These are phyloP conservation scores for Fundulus diaphanus DNA, from an alignment of 2,797 vertebrate genomes.

Conservation along the genomic window DNA sequence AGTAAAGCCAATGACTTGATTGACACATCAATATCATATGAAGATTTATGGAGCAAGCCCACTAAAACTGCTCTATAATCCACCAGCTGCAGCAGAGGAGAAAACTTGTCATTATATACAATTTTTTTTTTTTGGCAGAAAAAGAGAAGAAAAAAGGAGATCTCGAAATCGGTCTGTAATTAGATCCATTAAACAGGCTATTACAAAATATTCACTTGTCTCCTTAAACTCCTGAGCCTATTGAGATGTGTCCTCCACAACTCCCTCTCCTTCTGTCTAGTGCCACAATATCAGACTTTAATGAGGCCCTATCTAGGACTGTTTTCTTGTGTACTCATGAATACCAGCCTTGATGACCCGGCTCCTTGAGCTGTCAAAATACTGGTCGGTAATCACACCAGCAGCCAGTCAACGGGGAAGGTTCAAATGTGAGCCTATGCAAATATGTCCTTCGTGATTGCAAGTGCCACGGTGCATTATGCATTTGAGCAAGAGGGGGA, in stretches of 20 bases:
- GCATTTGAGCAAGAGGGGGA: conserved; percentile 58
- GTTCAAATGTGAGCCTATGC: conserved; percentile 63
- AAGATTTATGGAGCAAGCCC: conserved; percentile 66
- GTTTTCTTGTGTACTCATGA: conserved; percentile 53
- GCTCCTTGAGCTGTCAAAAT: conserved; percentile 60
- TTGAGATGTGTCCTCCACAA: conserved; percentile 17
- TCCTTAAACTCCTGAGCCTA: conserved; percentile 13
- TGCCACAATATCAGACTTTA: conserved; percentile 54
- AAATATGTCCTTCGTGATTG: conserved; percentile 65
- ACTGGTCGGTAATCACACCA: conserved; percentile 46
- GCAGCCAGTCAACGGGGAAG: conserved; percentile 35
- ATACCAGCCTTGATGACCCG: conserved; percentile 36
- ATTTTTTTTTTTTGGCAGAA: conserved; percentile 16
- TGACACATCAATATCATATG: conserved; percentile 76
- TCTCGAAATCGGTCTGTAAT: not conserved
- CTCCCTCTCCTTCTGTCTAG: conserved; percentile 35
- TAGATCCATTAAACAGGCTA: conserved; percentile 1
- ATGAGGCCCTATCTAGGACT: conserved; percentile 54
- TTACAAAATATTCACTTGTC: conserved; percentile 24
- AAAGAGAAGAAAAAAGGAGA: conserved; percentile 3
- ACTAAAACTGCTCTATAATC: conserved; percentile 40
- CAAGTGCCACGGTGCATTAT: conserved; percentile 71
- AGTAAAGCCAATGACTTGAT: conserved; percentile 73
- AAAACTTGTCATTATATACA: conserved; percentile 34
- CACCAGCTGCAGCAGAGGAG: conserved; percentile 25